Percentiles rank a stretch among this genome's conserved stretches.
Conservation (phyloP, 2,113 vertebrate genomes). For the Cisticola juncidis region DNA sequence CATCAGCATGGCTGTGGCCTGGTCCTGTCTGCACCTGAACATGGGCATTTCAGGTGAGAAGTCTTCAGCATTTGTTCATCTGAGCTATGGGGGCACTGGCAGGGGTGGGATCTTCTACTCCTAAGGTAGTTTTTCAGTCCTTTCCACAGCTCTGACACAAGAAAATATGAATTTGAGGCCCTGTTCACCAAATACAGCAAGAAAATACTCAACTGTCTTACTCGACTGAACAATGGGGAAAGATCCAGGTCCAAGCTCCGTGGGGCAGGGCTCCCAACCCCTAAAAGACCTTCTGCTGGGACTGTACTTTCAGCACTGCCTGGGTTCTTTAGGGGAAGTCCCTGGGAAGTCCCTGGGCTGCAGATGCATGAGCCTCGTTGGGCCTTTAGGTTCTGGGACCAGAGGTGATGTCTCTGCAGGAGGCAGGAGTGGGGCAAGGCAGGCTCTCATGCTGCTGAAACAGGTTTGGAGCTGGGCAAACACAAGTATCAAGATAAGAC, state of each 20-base stretch:
- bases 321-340: not conserved
- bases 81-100: not conserved
- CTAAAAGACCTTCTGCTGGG: not conserved
- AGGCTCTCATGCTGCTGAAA: conserved; percentile 2
- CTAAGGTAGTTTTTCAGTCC: not conserved
- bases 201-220: not conserved
- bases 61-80: not conserved
- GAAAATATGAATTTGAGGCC: not conserved
- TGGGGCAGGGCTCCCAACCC: not conserved
- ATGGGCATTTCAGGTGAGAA: not conserved
- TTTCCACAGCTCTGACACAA: not conserved
- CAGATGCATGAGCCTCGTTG: not conserved
- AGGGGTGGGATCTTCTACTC: not conserved
- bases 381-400: not conserved
- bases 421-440: not conserved
- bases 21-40: not conserved
- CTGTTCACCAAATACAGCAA: not conserved
- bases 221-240: not conserved
- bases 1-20: accelerated
- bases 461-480: conserved; percentile 35
- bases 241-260: not conserved
- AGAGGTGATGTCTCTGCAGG: not conserved
- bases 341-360: not conserved
- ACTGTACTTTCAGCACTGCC: not conserved
- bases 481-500: conserved; percentile 31